Percentiles rank a stretch among this genome's conserved stretches.
phyloP scores from a whole-genome alignment of 1,140 invertebrate genomes.

The Bombus sylvicola region DNA sequence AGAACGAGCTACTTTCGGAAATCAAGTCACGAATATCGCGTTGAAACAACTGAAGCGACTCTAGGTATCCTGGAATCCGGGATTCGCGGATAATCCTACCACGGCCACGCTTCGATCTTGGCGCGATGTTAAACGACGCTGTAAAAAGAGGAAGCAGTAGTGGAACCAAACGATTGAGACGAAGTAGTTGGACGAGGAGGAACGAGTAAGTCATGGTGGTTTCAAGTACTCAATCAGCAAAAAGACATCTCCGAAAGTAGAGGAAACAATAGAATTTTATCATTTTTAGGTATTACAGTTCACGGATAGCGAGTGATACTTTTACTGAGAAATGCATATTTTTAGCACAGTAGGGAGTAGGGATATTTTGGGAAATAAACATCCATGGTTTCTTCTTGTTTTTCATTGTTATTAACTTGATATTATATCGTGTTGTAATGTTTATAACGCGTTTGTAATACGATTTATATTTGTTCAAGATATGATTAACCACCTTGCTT shows the following conservation, averaged over 20 bases:
- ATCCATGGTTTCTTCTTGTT: too few relatives aligned
- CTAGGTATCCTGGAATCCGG: conserved; percentile 69
- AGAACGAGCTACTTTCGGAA: conserved; percentile 69
- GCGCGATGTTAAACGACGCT: conserved; percentile 64
- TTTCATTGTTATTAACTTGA: too few relatives aligned
- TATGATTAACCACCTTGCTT: not conserved
- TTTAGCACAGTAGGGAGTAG: too few relatives aligned
- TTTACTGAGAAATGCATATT: too few relatives aligned
- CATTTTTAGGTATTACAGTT: not conserved
- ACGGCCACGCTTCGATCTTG: conserved; percentile 72
- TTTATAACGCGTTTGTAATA: too few relatives aligned
- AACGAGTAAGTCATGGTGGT: conserved; percentile 30
- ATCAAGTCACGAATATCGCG: conserved; percentile 80
- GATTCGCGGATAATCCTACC: conserved; percentile 75
- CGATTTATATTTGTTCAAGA: not conserved
- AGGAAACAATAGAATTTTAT: not conserved
- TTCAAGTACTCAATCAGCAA: not conserved
- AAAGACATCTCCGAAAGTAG: not conserved
- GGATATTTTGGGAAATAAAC: too few relatives aligned
- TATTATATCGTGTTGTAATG: too few relatives aligned
- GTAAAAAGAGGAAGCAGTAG: conserved; percentile 50
- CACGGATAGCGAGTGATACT: not conserved
- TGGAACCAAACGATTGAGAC: conserved; percentile 46
- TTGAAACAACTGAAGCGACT: conserved; percentile 76
- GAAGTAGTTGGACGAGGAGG: conserved; percentile 30